Base-by-base conservation (phyloP, 2,113 vertebrate genomes). In the Uria lomvia region DNA sequence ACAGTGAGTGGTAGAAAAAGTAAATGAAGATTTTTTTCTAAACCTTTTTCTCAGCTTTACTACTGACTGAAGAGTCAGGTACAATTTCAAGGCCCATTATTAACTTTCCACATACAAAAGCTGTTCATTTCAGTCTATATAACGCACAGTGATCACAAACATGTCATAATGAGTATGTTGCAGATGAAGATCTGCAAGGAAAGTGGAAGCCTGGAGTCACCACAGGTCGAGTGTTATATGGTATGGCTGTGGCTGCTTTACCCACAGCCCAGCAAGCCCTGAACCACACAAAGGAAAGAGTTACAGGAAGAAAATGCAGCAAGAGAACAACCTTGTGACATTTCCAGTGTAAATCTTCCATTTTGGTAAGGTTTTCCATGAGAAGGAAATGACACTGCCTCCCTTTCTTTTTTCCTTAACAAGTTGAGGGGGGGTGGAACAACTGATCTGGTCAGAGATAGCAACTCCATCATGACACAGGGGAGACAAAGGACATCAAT, bases 321-420 rank as follows among this genome's bases (percentile, higher is more conserved):
- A 74, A 50, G 22, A 50, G 21, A 88, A 67, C 42, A 85, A 73
- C 8, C 30, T 58, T 78, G 50, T 90, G 66, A 94, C 43, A 77
- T 70, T 87, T 87, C 40, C 29, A 63, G 52, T 23, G 40, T 29
- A 65, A 62, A 66, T 79, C 23, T 94, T 88, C 77, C 42, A 81
- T 70, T 83, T 66, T 79, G 71, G 34, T 86, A 72, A 80, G n/a
- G 43, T 74, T 95, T 95, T 95, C 82, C 88, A 87, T 49, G 56
- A 77, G 59, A 94, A 91, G 8, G 32, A 90, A 86, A 81, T 30
- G 53, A 40, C 77, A 91, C 20, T 26, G 14, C 53, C 59, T 74
- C 65, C 26, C 34, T 74, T 70, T 76, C 20, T 49, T 85, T 66
- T 70, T 71, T n/a, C 73, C 53, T 47, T 52, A 65, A 4, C 19